Conservation (phyloP, 2,113 vertebrate species). For the Brachyistius frenatus region DNA sequence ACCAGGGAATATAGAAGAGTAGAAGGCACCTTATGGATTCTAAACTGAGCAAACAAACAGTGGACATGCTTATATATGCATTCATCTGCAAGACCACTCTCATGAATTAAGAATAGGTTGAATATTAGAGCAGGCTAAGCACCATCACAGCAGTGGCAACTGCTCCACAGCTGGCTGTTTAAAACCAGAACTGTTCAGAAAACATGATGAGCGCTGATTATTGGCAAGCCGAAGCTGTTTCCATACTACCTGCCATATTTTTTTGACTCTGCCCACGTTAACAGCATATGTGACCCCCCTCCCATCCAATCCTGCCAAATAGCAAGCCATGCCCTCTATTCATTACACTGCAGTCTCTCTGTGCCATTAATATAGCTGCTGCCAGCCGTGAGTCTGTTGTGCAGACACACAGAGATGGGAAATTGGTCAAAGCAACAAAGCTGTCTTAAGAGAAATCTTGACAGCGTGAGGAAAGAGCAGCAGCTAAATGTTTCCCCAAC, state of each 20-base stretch:
- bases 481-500: slow-evolving; percentile 41
- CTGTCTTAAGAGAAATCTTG: slow-evolving; percentile 27
- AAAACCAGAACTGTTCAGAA: slow-evolving; percentile 33
- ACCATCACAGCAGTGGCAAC: slow-evolving; percentile 46
- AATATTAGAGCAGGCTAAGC: slow-evolving; percentile 34
- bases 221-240: slow-evolving; percentile 52
- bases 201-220: slow-evolving; percentile 50
- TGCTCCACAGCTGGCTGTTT: slow-evolving; percentile 39
- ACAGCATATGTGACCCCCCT: slow-evolving; percentile 62
- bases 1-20: neutral
- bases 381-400: slow-evolving; percentile 60
- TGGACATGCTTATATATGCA: slow-evolving; percentile 35
- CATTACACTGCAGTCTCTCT: slow-evolving; percentile 70
- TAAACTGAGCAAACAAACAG: slow-evolving; percentile 55
- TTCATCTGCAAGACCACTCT: slow-evolving; percentile 48
- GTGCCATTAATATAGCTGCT: slow-evolving; percentile 43
- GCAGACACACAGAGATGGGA: slow-evolving; percentile 49
- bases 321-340: slow-evolving; percentile 69
- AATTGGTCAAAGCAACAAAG: slow-evolving; percentile 59
- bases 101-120: slow-evolving; percentile 57
- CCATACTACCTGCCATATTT: slow-evolving; percentile 64
- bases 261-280: slow-evolving; percentile 50
- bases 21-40: slow-evolving; percentile 24
- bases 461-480: slow-evolving; percentile 33
- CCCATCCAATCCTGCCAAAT: slow-evolving; percentile 69